A percentile compares a stretch with the other conserved stretches of the same genome.
These are phyloP conservation scores for Monoplex corrugatus DNA, from an alignment of 2,888 invertebrate genomes.

Conservation along the genomic window DNA sequence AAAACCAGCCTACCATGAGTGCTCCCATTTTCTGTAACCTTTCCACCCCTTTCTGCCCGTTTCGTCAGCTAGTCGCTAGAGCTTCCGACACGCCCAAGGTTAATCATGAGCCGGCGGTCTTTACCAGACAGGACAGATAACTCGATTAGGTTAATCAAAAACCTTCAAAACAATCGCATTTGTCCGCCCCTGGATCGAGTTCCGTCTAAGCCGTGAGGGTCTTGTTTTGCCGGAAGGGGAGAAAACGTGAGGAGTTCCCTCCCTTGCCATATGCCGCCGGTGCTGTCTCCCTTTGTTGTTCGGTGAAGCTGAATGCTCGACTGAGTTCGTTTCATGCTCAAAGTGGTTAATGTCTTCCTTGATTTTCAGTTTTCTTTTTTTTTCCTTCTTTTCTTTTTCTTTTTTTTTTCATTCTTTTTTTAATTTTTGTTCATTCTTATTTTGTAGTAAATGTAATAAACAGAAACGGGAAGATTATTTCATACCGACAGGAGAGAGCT, in stretches of 20 bases:
- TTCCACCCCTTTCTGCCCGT: too few species aligned
- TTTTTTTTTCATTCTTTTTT: too few species aligned
- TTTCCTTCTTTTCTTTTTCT: too few species aligned
- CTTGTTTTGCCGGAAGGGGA: neutral
- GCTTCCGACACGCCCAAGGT: slow-evolving; percentile 9
- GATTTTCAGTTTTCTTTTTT: too few species aligned
- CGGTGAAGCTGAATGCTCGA: too few species aligned
- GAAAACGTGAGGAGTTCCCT: neutral
- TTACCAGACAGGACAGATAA: slow-evolving; percentile 15
- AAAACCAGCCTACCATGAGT: neutral
- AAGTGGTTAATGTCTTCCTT: too few species aligned
- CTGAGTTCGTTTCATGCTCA: too few species aligned
- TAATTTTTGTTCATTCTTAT: too few species aligned
- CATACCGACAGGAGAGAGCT: too few species aligned
- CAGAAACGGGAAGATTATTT: too few species aligned
- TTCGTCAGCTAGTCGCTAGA: neutral
- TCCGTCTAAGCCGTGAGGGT: neutral
- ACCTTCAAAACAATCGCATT: slow-evolving; percentile 25
- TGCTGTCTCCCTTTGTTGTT: neutral
- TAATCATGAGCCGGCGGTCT: slow-evolving; percentile 10
- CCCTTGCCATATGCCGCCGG: slow-evolving; percentile 18
- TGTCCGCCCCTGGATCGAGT: slow-evolving; percentile 12
- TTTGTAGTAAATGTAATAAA: too few species aligned
- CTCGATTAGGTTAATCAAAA: slow-evolving; percentile 26
- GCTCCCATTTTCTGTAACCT: too few species aligned